Conservation (phyloP, 2,113 vertebrate genomes). For the Sterrhoptilus dennistouni region DNA sequence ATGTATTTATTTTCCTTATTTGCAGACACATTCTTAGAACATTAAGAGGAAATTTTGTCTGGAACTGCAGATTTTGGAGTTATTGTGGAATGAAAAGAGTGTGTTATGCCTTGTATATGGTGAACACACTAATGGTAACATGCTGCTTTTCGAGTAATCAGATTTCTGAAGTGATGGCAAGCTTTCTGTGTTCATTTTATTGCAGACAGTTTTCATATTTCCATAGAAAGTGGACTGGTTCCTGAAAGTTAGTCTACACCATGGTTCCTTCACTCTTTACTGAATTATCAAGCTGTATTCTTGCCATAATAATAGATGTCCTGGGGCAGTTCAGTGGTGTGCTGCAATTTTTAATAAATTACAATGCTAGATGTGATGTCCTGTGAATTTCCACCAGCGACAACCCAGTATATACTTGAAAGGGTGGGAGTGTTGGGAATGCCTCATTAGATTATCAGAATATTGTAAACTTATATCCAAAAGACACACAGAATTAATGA, state of each 20-base stretch:
- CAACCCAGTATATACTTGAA: not conserved
- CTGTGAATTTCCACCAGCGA: not conserved
- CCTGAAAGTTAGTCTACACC: not conserved
- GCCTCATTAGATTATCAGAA: not conserved
- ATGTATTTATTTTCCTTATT: not conserved
- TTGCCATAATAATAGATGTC: not conserved
- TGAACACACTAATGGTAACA: accelerated
- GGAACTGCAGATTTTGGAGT: not conserved
- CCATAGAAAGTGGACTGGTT: not conserved
- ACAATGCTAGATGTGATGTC: not conserved
- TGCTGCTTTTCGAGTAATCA: not conserved
- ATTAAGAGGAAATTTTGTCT: not conserved
- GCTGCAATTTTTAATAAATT: not conserved
- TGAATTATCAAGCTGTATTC: not conserved
- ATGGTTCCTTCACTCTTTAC: not conserved
- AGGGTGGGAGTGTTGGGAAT: not conserved
- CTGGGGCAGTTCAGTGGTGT: not conserved
- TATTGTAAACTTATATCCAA: not conserved
- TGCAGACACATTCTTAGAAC: not conserved
- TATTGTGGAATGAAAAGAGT: not conserved
- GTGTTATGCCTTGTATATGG: not conserved
- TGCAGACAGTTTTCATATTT: not conserved
- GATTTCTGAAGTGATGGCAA: not conserved
- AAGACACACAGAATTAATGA: not conserved
- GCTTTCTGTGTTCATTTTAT: accelerated